phyloP scores from a whole-genome alignment of 2,888 invertebrate species.

The Apoda limacodes region DNA sequence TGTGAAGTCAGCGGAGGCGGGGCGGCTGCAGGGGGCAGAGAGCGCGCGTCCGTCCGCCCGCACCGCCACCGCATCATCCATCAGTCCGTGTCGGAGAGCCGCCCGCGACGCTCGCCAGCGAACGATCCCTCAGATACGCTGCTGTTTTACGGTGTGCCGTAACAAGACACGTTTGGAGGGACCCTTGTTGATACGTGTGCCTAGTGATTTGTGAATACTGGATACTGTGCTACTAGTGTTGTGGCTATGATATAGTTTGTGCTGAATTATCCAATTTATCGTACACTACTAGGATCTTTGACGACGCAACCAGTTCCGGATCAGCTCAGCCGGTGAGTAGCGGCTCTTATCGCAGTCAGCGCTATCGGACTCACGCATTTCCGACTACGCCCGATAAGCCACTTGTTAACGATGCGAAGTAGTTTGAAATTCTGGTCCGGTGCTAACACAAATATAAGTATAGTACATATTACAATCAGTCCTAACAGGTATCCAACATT shows the following conservation, averaged over 20 bases:
- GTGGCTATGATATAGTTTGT: conserved; percentile 54
- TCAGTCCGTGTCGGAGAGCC: conserved; percentile 66
- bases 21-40: conserved; percentile 30
- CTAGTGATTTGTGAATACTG: conserved; percentile 60
- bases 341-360: conserved; percentile 63
- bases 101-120: conserved; percentile 60
- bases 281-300: conserved; percentile 52
- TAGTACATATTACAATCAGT: too few relatives aligned
- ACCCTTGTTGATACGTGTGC: conserved; percentile 59
- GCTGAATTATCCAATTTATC: conserved; percentile 47
- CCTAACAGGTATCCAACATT: too few relatives aligned
- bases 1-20: conserved; percentile 26
- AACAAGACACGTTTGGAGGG: conserved; percentile 71
- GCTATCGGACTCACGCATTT: conserved; percentile 68
- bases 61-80: conserved; percentile 59
- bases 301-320: conserved; percentile 64
- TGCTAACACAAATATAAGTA: neutral
- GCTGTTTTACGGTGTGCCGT: conserved; percentile 69
- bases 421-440: conserved; percentile 31
- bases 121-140: conserved; percentile 68
- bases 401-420: conserved; percentile 27
- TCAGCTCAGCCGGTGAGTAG: conserved; percentile 67
- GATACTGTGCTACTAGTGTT: conserved; percentile 60
- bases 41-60: conserved; percentile 56
- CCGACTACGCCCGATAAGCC: conserved; percentile 66